A percentile compares a stretch with the other conserved stretches of the same genome.
Evolutionary conservation across 2,113 vertebrate genomes (phyloP).

Genomic region (Pseudopodoces humilis): DNA sequence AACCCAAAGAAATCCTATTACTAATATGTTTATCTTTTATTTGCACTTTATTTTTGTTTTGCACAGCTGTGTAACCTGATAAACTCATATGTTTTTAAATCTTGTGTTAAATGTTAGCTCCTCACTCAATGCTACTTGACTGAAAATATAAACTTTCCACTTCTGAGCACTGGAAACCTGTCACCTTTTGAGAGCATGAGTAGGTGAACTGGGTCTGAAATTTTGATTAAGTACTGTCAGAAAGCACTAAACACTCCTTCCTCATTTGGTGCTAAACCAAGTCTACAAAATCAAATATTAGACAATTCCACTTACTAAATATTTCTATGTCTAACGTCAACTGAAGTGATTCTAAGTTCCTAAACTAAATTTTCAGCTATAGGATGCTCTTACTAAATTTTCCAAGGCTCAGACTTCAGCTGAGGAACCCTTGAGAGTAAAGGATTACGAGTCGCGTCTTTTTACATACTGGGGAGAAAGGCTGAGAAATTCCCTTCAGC

Average conservation of each 20-base stretch:
- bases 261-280: not conserved
- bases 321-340: not conserved
- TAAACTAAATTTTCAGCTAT: not conserved
- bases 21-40: not conserved
- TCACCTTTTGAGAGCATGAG: not conserved
- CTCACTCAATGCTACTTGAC: not conserved
- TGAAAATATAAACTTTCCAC: not conserved
- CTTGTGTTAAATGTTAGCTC: not conserved
- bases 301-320: not conserved
- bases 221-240: not conserved
- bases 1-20: not conserved
- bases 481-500: not conserved
- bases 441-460: not conserved
- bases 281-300: not conserved
- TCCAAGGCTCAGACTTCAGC: not conserved
- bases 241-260: not conserved
- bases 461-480: not conserved
- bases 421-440: not conserved
- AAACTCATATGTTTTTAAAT: not conserved
- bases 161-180: not conserved
- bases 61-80: not conserved
- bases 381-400: not conserved
- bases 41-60: not conserved
- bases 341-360: not conserved
- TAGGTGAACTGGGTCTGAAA: not conserved